These are phyloP conservation scores for Neopelma chrysocephalum DNA, from an alignment of 2,797 vertebrate species.

Conservation along the genomic window DNA sequence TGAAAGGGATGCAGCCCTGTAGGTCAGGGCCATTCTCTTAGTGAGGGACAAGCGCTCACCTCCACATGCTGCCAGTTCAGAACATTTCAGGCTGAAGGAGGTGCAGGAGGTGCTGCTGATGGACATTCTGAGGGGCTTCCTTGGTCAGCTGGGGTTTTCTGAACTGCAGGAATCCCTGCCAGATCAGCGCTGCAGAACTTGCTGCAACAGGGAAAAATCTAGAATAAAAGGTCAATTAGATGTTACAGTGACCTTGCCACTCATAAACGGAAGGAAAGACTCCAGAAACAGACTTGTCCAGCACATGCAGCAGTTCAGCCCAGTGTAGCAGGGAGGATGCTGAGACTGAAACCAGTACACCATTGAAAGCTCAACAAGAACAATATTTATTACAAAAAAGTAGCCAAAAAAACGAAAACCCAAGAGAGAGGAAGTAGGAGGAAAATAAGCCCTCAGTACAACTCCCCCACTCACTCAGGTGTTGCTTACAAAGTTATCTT, in stretches of 20 bases:
- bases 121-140: background rate
- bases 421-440: too few species aligned
- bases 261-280: background rate
- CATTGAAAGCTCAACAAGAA: too few species aligned
- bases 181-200: background rate
- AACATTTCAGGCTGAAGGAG: background rate
- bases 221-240: background rate
- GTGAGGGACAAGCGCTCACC: accelerated
- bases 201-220: background rate
- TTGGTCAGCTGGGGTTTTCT: background rate
- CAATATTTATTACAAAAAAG: too few species aligned
- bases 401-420: too few species aligned
- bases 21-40: background rate
- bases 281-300: background rate
- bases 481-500: too few species aligned
- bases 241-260: background rate
- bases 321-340: too few species aligned
- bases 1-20: background rate
- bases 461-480: too few species aligned
- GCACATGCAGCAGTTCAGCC: background rate
- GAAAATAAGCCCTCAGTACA: too few species aligned
- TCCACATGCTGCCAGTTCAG: background rate
- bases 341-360: too few species aligned
- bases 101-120: background rate
- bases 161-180: background rate